Base-by-base conservation (phyloP, 2,797 vertebrate species). In the Dermochelys coriacea region DNA sequence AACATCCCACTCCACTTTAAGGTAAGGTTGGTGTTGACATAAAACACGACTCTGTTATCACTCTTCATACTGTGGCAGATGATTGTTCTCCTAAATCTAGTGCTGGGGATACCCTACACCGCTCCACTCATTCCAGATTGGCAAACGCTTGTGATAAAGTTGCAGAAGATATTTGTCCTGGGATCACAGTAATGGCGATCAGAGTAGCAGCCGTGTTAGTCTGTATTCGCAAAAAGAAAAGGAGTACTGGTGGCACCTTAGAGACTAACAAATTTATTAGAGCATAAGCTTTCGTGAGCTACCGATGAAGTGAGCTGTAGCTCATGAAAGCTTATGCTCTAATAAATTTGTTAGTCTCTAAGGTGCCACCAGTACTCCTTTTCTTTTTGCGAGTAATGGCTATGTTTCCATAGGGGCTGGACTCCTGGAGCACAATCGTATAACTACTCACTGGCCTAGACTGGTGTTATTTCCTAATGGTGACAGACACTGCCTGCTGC, bases 41-140 rank as follows among this genome's bases (percentile, higher is more conserved):
- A 29, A 89, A 77, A 5, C 21, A 59, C 49, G 23, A 95, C 81
- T 61, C 10, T 54, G 16, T 34, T 82, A 21, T 14, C 1, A 0
- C 64, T 94, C 57, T 47, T 23, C 19, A 31, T 23, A 61, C 75
- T 54, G 31, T 47, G 41, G 27, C 0, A 0, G 18, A 12, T 75
- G 80, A 64, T 77, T 89, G 19, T 29, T 34, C 71, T 80, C 37
- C 23, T 85, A 85, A 96, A 91, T 50, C 64, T 14, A 34, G 1
- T 0, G 29, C 18, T 78, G 34, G 59, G 74, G 45, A 34, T 2
- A 52, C 0, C 75, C 37, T 12, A 37, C 9, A 41, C 21, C 10
- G 5, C 6, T 51, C 34, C 57, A 64, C 74, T 45, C 3, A 18
- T 79, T 41, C 50, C 41, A 2, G 90, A 49, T 9, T 49, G 79